Base-by-base conservation (phyloP, 2,113 vertebrate species). In the Tapirus terrestris region DNA sequence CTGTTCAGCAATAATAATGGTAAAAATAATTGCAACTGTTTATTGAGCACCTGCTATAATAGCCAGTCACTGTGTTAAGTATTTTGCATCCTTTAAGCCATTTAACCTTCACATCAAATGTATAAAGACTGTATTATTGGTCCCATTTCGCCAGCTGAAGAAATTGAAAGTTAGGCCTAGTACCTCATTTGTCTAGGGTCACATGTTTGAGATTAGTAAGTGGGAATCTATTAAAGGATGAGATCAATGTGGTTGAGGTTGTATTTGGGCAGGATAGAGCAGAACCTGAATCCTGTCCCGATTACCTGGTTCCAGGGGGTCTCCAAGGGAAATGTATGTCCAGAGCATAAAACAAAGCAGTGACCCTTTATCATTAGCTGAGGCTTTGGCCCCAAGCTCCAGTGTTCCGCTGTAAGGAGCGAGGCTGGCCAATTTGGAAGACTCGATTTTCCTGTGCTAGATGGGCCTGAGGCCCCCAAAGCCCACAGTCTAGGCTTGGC, bases 81-180 rank as follows among this genome's bases (percentile, higher is more conserved):
- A 72, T 39, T 96, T 94, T 85, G 48, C 51, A 58, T 72, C 56
- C 36, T 76, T 53, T 85, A 58, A 80, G n/a, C 87, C 75, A 70
- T 39, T 91, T 93, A 91, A 76, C 33, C 16, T 93, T 97, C 89
- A 95, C 58, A 87, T 91, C 73, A 94, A 96, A 91, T 70, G 10
- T 81, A 58, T 77, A 58, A 96, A 94, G 76, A 85, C 45, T 29
- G 0, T 79, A 61, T 79, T 33, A 45, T 65, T 48, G 29, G 13
- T 85, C 56, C 36, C 73, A 27, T 80, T 80, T 85, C 85, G 56
- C n/a, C 53, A 65, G 29, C 45, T n/a, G 11, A 86, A 90, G 48
- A 86, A 86, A 86, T 36, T 43, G n/a, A 70, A 89, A 61, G 21
- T 93, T 96, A 86, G 43, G 48, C 53, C 36, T 85, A 90, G 51